Percentiles rank a stretch among this genome's conserved stretches.
Evolutionary conservation across 35 echinoderm and acorn worm species (phyloP).

Genomic region (Acanthaster planci): DNA sequence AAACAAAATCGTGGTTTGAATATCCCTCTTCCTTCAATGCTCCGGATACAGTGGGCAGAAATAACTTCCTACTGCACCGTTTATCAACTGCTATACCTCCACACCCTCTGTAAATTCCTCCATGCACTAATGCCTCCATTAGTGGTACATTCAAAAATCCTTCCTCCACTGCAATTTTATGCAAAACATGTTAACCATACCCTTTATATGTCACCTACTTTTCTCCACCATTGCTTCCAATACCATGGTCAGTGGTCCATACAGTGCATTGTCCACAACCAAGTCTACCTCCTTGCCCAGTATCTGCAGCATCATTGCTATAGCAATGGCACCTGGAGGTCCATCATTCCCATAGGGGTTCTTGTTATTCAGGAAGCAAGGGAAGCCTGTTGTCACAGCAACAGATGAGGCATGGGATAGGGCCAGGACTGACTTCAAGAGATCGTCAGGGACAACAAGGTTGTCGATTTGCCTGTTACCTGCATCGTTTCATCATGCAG

Average conservation of each 20-base stretch:
- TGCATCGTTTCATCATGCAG: background rate
- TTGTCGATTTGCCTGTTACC: constrained; percentile 64
- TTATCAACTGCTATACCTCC: too few species aligned
- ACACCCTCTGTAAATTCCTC: too few species aligned
- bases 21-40: too few species aligned
- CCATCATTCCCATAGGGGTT: constrained; percentile 79
- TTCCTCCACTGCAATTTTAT: too few species aligned
- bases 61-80: too few species aligned
- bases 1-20: too few species aligned
- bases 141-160: too few species aligned
- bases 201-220: too few species aligned
- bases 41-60: too few species aligned
- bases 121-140: too few species aligned
- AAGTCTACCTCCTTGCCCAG: constrained; percentile 66
- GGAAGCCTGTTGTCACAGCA: constrained; percentile 79
- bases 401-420: constrained; percentile 80
- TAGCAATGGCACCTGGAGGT: constrained; percentile 63
- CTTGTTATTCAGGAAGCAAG: constrained; percentile 43
- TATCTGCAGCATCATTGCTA: constrained; percentile 74
- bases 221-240: constrained; percentile 43
- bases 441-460: constrained; percentile 65
- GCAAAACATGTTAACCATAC: too few species aligned
- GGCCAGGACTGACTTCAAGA: constrained; percentile 80
- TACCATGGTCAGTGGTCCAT: constrained; percentile 42
- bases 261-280: constrained; percentile 59